Percentiles rank a stretch among this genome's conserved stretches.
Evolutionary conservation across 2,888 invertebrate genomes (phyloP).

Genomic region (Eupithecia vulgata): DNA sequence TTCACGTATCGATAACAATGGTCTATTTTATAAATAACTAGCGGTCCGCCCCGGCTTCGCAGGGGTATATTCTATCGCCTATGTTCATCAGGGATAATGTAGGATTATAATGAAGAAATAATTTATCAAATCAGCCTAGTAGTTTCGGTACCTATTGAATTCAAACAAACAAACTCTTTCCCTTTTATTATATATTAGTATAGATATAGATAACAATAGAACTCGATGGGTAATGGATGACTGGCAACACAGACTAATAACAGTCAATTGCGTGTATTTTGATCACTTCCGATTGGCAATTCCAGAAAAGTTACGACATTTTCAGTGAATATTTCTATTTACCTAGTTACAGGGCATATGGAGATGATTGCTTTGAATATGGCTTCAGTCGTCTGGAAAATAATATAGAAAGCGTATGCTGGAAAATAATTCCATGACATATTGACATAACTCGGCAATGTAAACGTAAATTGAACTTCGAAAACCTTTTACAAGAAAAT

Average conservation of each 20-base stretch:
- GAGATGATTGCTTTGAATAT: conserved; percentile 29
- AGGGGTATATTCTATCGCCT: too few relatives aligned
- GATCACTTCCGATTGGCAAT: conserved; percentile 13
- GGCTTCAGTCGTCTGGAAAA: conserved; percentile 29
- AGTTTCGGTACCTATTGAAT: too few relatives aligned
- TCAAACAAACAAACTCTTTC: too few relatives aligned
- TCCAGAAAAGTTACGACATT: conserved; percentile 2
- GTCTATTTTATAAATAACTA: background rate
- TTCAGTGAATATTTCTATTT: conserved; percentile 1
- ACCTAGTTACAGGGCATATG: conserved; percentile 18
- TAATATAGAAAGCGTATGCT: conserved; percentile 27
- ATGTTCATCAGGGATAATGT: too few relatives aligned
- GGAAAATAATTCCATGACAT: conserved; percentile 24
- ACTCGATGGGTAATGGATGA: conserved; percentile 5
- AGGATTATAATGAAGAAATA: too few relatives aligned
- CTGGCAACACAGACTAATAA: background rate
- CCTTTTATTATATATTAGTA: too few relatives aligned
- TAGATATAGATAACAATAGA: conserved; percentile 10
- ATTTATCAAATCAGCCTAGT: too few relatives aligned
- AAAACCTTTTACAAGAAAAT: too few relatives aligned
- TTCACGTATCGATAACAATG: background rate
- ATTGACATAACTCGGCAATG: conserved; percentile 27
- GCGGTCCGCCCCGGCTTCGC: too few relatives aligned
- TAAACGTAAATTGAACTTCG: conserved; percentile 16
- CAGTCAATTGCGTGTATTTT: background rate